phyloP scores from a whole-genome alignment of 1,140 invertebrate genomes.

The Phymastichus coffea region DNA sequence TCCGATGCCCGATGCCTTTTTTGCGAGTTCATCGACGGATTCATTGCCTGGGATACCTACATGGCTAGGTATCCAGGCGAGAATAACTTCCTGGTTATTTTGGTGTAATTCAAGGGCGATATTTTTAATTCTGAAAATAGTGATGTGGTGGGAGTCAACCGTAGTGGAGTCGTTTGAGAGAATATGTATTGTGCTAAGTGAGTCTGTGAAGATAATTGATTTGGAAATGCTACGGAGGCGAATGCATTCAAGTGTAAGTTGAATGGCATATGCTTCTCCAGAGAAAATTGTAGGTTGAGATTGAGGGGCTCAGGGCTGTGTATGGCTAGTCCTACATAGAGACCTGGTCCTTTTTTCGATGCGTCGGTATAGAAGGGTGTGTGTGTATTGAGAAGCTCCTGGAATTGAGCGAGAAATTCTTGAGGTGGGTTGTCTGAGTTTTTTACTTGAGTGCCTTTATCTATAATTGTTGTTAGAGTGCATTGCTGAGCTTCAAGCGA shows the following conservation, averaged over 20 bases:
- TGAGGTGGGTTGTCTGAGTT: background rate
- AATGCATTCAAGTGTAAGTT: background rate
- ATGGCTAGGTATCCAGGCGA: background rate
- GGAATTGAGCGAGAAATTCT: background rate
- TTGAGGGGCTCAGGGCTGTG: background rate
- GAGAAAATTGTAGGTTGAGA: background rate
- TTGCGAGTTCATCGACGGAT: background rate
- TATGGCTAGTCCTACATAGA: background rate
- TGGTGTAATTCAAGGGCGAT: background rate
- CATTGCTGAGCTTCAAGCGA: background rate
- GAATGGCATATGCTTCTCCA: background rate
- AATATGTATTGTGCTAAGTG: background rate
- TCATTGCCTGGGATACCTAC: background rate
- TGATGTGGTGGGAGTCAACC: background rate
- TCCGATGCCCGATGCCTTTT: background rate
- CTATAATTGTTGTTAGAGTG: background rate
- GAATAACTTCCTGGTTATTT: background rate
- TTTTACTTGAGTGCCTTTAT: background rate
- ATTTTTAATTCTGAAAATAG: background rate
- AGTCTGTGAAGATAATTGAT: background rate
- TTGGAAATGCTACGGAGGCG: background rate
- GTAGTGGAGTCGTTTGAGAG: background rate
- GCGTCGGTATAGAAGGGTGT: background rate
- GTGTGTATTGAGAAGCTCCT: background rate
- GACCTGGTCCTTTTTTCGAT: background rate